phyloP scores from a whole-genome alignment of 1,140 invertebrate species.

The Cydia fagiglandana region DNA sequence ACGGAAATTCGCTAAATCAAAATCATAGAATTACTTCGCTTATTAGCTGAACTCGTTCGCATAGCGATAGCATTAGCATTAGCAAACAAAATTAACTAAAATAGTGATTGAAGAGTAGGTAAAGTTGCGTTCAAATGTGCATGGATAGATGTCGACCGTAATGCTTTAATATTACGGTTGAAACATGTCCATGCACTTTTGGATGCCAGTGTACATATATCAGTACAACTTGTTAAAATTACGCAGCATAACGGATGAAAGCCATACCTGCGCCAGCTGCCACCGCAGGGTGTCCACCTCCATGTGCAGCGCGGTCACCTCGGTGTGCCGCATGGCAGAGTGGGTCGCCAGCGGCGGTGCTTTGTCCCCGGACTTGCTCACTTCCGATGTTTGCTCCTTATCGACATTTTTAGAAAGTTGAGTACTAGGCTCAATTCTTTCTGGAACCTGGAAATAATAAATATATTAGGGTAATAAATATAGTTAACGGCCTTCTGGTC shows the following conservation, averaged over 20 bases:
- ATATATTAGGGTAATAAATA: slow-evolving; percentile 33
- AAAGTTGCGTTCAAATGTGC: no score
- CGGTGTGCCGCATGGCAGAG: slow-evolving; percentile 62
- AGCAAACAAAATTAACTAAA: no score
- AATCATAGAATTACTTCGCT: no score
- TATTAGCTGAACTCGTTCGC: no score
- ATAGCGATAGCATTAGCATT: no score
- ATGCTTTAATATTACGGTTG: no score
- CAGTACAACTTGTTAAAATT: neutral
- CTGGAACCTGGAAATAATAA: slow-evolving; percentile 62
- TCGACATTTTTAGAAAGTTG: slow-evolving; percentile 61
- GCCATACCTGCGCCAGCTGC: slow-evolving; percentile 87
- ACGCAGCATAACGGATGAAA: neutral
- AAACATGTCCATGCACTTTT: no score
- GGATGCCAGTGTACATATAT: no score
- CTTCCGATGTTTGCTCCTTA: slow-evolving; percentile 55
- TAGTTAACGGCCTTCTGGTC: no score
- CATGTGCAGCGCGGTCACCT: slow-evolving; percentile 85
- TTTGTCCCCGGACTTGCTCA: slow-evolving; percentile 55
- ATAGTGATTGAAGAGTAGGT: no score
- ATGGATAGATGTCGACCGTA: no score
- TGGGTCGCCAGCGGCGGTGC: slow-evolving; percentile 38
- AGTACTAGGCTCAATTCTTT: slow-evolving; percentile 64
- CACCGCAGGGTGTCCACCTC: slow-evolving; percentile 88
- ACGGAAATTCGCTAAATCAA: no score